Evolutionary conservation across 2,113 vertebrate species (phyloP), one percentile per base, ranked within the genome.

Genomic region (Pachyramphus minor): DNA sequence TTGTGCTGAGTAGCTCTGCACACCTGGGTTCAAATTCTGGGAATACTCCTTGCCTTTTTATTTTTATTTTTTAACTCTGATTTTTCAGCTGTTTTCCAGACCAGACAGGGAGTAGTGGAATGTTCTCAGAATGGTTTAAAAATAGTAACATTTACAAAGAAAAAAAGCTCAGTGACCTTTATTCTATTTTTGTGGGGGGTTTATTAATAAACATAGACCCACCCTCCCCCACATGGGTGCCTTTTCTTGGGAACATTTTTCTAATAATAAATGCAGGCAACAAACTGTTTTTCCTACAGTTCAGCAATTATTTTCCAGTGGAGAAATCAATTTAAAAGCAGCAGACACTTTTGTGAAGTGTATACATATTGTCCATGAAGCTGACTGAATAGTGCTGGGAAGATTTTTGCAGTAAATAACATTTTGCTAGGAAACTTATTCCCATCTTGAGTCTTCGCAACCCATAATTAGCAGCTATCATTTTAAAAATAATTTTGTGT

Each of bases 61-160:
- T 8, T 74, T 78, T 30, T 45, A 15, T 45, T 81, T 85, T 82
- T 39, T 17, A 89, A 62, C 79, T 60, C 68, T 42, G 56, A 88
- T 93, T 93, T 89, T 91, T 94, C 87, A 94, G 84, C 82, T 87
- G 82, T 52, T 49, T 6, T 81, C 60, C 87, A 86, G 62, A 79
- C 69, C 28, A 91, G 92, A 94, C 58, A 87, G 88, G 79, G 82
- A 95, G 49, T 12, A 83, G 72, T 16, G 21, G 90, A 97, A 95
- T 94, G 93, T 96, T 97, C 94, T 96, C 93, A 92, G 96, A 97
- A 94, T 71, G 47, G 64, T 82, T 95, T 94, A 66, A 87, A 96
- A 96, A 96, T 96, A 97, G 94, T 20, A 89, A 91, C 81, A 90
- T 76, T 95, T 77, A 77, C 41, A 84, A 91, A 64, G 56, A 27